Evolutionary conservation across 2,888 invertebrate species (phyloP).

Genomic region (Pandemis heparana): DNA sequence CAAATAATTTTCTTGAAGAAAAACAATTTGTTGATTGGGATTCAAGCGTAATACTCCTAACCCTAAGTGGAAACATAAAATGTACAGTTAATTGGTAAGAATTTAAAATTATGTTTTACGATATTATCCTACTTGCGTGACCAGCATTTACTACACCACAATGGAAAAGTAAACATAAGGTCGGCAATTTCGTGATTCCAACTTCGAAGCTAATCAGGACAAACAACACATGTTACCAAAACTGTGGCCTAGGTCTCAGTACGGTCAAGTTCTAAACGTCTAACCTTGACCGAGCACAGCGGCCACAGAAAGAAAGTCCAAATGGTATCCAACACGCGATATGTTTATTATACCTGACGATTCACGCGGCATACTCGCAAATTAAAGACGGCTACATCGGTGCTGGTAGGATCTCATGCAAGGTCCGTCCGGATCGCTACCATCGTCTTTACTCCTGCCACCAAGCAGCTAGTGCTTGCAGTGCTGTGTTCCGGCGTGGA

Average conservation of each 20-base stretch:
- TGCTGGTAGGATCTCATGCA: too few relatives aligned
- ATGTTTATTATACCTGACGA: conserved; percentile 29
- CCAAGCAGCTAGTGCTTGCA: too few relatives aligned
- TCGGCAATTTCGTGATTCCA: conserved; percentile 18
- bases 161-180: conserved; percentile 9
- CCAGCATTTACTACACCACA: not conserved
- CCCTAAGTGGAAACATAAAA: not conserved
- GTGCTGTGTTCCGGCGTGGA: too few relatives aligned
- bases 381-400: conserved; percentile 20
- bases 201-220: conserved; percentile 1
- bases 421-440: too few relatives aligned
- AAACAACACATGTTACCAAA: not conserved
- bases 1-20: too few relatives aligned
- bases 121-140: not conserved
- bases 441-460: too few relatives aligned
- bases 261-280: conserved; percentile 9
- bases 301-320: conserved; percentile 22
- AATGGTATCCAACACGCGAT: conserved; percentile 35
- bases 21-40: too few relatives aligned
- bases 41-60: too few relatives aligned
- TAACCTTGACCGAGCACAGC: conserved; percentile 36
- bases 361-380: conserved; percentile 22
- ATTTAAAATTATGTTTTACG: not conserved
- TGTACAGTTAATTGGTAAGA: not conserved
- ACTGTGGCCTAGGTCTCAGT: conserved; percentile 1